Percentiles rank a stretch among this genome's conserved stretches.
Conservation (phyloP, 2,797 vertebrate genomes). For the Coccyzus lansbergi region DNA sequence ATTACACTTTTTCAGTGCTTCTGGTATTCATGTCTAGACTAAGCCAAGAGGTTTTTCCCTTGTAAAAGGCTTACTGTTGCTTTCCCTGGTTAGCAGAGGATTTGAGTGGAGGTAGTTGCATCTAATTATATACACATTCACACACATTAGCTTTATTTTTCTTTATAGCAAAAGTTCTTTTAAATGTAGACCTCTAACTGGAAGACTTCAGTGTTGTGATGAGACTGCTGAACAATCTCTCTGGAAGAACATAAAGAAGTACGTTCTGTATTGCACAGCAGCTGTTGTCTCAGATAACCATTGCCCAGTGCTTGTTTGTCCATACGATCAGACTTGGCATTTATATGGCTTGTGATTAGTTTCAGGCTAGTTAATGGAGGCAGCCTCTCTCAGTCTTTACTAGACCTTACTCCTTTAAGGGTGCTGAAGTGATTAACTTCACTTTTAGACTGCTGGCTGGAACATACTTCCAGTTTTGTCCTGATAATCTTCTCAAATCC, state of each 20-base stretch:
- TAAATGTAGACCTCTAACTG: neutral
- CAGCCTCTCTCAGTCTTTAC: neutral
- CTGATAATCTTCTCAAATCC: constrained; percentile 42
- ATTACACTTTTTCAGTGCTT: neutral
- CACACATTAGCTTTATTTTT: neutral
- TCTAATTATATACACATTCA: neutral
- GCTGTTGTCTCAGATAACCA: neutral
- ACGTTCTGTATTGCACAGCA: rapidly evolving
- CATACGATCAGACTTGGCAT: neutral
- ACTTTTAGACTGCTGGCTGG: constrained; percentile 44
- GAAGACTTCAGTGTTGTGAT: neutral
- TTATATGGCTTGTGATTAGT: rapidly evolving
- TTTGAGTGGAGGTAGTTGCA: neutral
- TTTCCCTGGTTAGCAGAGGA: neutral
- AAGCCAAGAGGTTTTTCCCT: neutral
- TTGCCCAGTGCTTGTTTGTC: neutral
- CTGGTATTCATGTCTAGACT: neutral
- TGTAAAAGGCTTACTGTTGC: neutral
- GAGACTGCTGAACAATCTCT: neutral
- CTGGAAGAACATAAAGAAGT: neutral
- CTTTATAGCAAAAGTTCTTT: neutral
- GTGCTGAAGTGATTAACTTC: constrained; percentile 54
- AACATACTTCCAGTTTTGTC: constrained; percentile 14
- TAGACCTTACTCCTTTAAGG: neutral
- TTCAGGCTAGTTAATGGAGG: neutral